Base-by-base conservation (phyloP, 2,113 vertebrate species). In the Lonchura striata region DNA sequence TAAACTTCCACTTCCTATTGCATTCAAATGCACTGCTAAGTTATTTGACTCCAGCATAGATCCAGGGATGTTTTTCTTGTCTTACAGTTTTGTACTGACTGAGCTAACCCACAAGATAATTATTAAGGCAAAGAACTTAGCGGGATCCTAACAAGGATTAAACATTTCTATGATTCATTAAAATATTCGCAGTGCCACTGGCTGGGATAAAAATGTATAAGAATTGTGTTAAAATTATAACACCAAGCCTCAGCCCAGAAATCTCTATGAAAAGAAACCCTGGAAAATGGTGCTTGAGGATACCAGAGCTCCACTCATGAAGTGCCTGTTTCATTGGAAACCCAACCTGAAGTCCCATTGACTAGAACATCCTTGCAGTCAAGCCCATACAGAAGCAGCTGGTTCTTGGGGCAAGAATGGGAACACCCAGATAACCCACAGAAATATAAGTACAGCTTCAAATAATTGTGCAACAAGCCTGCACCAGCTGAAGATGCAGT, bases 1-100 rank as follows among this genome's bases (percentile, higher is more conserved):
- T 95, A 81, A 84, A 81, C 56, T 95, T 93, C 91, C 71, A 91
- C 85, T 96, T 96, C 85, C 94, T 82, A 86, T 86, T 96, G 91
- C 80, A 68, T 93, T 88, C 68, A 92, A 70, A 88, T 68, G n/a
- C 54, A 79, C 70, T 87, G 60, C 85, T 85, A 85, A 83, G 79
- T 72, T 94, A 88, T 71, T 92, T 81, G 88, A 87, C 75, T 91
- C 82, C 86, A 90, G 60, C 24, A 59, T 39, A 64, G 35, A 68
- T 46, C 54, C 46, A 46, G 41, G 39, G 75, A 84, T 93, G 59
- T 74, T 92, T 95, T 94, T 80, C 71, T 96, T 92, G 85, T 91
- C 89, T 87, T 94, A 81, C 3, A 94, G 77, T 85, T 94, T 77
- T 52, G 35, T 75, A 89, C 30, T 57, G 47, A 72, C 70, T 87